These are phyloP conservation scores for Lymantria monacha DNA, from an alignment of 2,888 invertebrate species.

Conservation along the genomic window DNA sequence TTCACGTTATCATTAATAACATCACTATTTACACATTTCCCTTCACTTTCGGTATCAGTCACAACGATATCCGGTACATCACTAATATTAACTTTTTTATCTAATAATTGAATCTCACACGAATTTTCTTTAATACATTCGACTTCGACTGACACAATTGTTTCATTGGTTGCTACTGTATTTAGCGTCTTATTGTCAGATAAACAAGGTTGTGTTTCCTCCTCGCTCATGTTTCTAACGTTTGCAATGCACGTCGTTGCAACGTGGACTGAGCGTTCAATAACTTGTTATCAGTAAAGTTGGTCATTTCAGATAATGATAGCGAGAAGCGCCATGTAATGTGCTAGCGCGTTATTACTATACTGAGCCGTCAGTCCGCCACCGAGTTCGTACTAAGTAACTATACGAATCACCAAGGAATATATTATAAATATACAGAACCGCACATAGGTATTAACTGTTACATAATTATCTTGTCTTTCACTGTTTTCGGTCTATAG, in stretches of 20 bases:
- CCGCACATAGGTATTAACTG: slow-evolving; percentile 5
- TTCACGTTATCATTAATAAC: slow-evolving; percentile 1
- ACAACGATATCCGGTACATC: slow-evolving; percentile 2
- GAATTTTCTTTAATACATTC: slow-evolving; percentile 10
- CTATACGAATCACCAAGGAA: slow-evolving; percentile 54
- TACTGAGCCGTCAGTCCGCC: slow-evolving; percentile 44
- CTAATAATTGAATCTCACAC: slow-evolving; percentile 12
- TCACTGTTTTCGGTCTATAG: too few relatives aligned
- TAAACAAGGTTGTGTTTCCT: slow-evolving; percentile 41
- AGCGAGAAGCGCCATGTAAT: slow-evolving; percentile 37
- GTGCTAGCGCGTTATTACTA: slow-evolving; percentile 33
- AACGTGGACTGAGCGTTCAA: slow-evolving; percentile 29
- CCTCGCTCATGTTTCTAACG: slow-evolving; percentile 53
- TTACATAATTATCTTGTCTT: not conserved
- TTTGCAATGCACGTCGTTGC: slow-evolving; percentile 10
- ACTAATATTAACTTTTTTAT: slow-evolving; percentile 15
- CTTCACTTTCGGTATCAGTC: slow-evolving; percentile 7
- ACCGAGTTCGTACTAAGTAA: slow-evolving; percentile 51
- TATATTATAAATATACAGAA: slow-evolving; percentile 14
- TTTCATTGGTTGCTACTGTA: slow-evolving; percentile 12
- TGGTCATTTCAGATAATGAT: slow-evolving; percentile 50
- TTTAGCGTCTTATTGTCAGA: slow-evolving; percentile 26
- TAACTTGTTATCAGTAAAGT: slow-evolving; percentile 37
- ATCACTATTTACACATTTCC: slow-evolving; percentile 6
- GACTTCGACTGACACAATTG: not conserved